Conservation (phyloP, 1,140 invertebrate genomes). For the Drosophila teissieri region DNA sequence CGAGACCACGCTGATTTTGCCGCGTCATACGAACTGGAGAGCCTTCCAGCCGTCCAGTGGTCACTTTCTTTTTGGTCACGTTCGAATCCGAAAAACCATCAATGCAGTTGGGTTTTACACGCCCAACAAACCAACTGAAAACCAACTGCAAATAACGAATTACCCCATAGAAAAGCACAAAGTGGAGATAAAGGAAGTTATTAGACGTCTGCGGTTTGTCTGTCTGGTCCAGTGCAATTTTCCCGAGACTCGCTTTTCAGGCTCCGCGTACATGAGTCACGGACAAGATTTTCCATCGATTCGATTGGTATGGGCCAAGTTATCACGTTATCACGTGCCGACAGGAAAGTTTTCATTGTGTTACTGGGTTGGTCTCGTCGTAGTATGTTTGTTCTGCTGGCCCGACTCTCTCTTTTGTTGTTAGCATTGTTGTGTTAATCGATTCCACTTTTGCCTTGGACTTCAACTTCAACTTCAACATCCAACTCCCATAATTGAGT, state of each 20-base stretch:
- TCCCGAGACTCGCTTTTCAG: conserved; percentile 40
- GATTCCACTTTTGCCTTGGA: conserved; percentile 50
- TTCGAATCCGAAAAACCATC: conserved; percentile 20
- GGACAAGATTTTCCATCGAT: conserved; percentile 26
- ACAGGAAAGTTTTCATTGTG: conserved; percentile 41
- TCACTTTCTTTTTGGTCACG: conserved; percentile 61
- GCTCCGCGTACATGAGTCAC: conserved; percentile 24
- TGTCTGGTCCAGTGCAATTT: conserved; percentile 42
- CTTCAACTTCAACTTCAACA: conserved; percentile 30
- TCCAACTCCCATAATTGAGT: conserved; percentile 47
- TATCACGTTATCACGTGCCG: conserved; percentile 57
- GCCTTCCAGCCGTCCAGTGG: conserved; percentile 18
- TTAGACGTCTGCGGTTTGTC: conserved; percentile 71
- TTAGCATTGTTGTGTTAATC: conserved; percentile 74
- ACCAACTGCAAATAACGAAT: conserved; percentile 38
- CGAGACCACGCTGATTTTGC: conserved; percentile 18
- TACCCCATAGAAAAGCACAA: conserved; percentile 31
- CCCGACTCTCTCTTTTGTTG: conserved; percentile 44
- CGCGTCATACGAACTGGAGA: conserved; percentile 37
- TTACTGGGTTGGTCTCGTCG: conserved; percentile 44
- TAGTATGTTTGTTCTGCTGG: conserved; percentile 10
- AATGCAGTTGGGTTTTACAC: conserved; percentile 29
- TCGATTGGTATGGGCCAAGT: conserved; percentile 16
- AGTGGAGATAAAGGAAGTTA: conserved; percentile 57
- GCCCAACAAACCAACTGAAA: conserved; percentile 13